Evolutionary conservation across 1,140 invertebrate species (phyloP).

Genomic region (Radopholus similis): DNA sequence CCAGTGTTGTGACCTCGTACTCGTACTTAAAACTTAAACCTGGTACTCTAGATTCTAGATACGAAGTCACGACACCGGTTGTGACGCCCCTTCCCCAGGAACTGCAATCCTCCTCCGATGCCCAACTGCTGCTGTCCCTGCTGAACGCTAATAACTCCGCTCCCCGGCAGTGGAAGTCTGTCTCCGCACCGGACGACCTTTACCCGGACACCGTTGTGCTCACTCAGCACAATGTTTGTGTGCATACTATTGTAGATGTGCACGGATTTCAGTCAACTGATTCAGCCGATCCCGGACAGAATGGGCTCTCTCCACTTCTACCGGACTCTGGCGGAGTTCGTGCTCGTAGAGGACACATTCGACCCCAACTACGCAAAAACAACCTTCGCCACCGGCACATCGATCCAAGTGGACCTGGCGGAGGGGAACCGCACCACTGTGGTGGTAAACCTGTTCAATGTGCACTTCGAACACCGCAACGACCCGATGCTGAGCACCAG

Average conservation of each 20-base stretch:
- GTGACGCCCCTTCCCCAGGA: neutral
- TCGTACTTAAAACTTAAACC: slow-evolving; percentile 6
- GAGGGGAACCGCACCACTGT: too few species aligned
- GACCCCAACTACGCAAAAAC: neutral
- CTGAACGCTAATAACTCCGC: too few species aligned
- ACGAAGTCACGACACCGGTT: neutral
- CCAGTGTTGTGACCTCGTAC: too few species aligned
- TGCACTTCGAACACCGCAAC: neutral
- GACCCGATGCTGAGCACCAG: neutral
- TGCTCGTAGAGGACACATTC: neutral
- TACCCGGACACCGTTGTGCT: neutral
- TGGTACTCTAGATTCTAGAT: neutral
- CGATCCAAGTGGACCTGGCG: slow-evolving; percentile 6
- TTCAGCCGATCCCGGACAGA: neutral
- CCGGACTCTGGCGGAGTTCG: neutral
- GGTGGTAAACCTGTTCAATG: too few species aligned
- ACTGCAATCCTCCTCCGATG: neutral
- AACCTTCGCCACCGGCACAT: neutral
- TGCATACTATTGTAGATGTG: too few species aligned
- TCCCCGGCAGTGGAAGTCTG: neutral
- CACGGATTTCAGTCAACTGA: too few species aligned
- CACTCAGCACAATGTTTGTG: slow-evolving; percentile 3
- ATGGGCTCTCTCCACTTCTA: neutral
- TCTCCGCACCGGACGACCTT: neutral
- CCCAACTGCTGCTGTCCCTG: neutral